phyloP scores from a whole-genome alignment of 1,140 invertebrate genomes.

The Caenorhabditis elegans region WBcel235 BX284606.5:9793001-9793500 shows the following conservation, averaged over 20 bases:
- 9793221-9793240: neutral
- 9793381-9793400: no score
- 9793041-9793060: neutral
- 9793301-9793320: no score
- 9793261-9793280: no score
- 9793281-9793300: no score
- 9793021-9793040: neutral
- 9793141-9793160: neutral
- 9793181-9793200: neutral
- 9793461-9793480: no score
- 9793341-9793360: no score
- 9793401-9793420: no score
- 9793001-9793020: neutral
- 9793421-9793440: no score
- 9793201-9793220: neutral
- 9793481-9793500: neutral
- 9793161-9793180: neutral
- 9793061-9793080: neutral
- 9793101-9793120: slow-evolving; percentile 11
- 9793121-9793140: neutral
- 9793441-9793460: no score
- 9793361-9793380: no score
- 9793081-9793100: slow-evolving; percentile 1
- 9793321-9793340: no score
- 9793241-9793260: neutral